These are phyloP conservation scores for Zaprionus lineosus DNA, from an alignment of 2,888 invertebrate species.

Conservation along the genomic window DNA sequence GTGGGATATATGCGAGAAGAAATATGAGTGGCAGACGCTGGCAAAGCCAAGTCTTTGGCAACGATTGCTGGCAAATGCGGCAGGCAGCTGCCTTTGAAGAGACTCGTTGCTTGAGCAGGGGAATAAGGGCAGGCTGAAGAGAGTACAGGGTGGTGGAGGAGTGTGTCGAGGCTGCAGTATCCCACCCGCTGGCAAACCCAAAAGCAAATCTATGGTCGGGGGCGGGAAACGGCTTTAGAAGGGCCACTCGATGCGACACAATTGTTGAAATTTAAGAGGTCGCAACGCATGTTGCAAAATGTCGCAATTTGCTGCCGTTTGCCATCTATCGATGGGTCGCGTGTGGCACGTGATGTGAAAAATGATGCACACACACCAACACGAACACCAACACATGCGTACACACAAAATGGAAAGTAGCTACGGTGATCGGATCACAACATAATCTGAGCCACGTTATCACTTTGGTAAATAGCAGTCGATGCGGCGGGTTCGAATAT, in stretches of 20 bases:
- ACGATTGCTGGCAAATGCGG: slow-evolving; percentile 40
- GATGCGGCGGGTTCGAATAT: slow-evolving; percentile 60
- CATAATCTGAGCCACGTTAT: slow-evolving; percentile 75
- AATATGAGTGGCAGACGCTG: slow-evolving; percentile 54
- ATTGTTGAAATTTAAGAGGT: slow-evolving; percentile 73
- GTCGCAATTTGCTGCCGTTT: slow-evolving; percentile 60
- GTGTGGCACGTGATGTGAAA: slow-evolving; percentile 79
- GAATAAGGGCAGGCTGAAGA: slow-evolving; percentile 43
- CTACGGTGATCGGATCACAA: slow-evolving; percentile 72
- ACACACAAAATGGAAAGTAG: slow-evolving; percentile 21
- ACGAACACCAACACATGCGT: slow-evolving; percentile 14
- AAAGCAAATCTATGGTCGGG: not conserved
- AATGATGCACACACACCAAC: slow-evolving; percentile 52
- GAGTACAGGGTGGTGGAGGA: not conserved
- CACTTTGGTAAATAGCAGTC: slow-evolving; percentile 72
- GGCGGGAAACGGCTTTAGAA: no score
- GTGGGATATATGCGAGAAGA: slow-evolving; percentile 13
- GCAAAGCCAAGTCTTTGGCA: slow-evolving; percentile 49
- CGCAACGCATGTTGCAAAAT: slow-evolving; percentile 73
- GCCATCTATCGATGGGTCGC: slow-evolving; percentile 56
- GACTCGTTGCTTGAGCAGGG: no score
- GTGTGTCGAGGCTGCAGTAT: slow-evolving; percentile 3
- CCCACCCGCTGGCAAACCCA: slow-evolving; percentile 19
- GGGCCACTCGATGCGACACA: slow-evolving; percentile 50
- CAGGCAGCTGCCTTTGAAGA: slow-evolving; percentile 73